Base-by-base conservation (phyloP, 1,140 invertebrate genomes). In the Pissodes strobi region DNA sequence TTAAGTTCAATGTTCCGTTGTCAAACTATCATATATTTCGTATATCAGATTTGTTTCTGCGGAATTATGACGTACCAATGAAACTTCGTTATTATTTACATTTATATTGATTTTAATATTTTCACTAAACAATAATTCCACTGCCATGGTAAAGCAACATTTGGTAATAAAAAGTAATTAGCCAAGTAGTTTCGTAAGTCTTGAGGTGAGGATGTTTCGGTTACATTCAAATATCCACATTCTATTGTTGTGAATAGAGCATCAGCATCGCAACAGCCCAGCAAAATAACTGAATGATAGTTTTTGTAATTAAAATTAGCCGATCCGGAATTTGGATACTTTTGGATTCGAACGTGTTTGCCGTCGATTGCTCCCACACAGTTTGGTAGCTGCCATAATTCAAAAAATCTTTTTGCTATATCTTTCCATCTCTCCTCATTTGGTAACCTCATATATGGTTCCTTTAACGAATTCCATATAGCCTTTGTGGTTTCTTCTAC, bases 401-500 rank as follows among this genome's bases (percentile, higher is more conserved):
- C 15, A 45, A 2, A 18, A 45, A 45, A 45, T 3, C 41, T 10
- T 45, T 45, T 17, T 18, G 41, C 15, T 6, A 45, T 45, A 13
- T 8, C 2, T 3, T 45, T 45, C 19, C 41, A 45, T 18, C 17
- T 2, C 3, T 45, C 30, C n/a, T 34, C 30, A 34, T 34, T 34
- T 34, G 30, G 30, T 34, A 34, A n/a, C 6, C 30, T 34, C 30
- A 34, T 34, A 34, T 34, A 34, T 8, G n/a, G 6, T 34, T 12
- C 15, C 15, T 55, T 48, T 21, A 66, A 60, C 37, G 22, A 17
- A 6, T 15, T 37, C 64, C 64, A 66, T 45, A 66, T 41, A 41
- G 1, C 46, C 37, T 55, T 41, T 13, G 15, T 43, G n/a, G 30
- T 34, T 34, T 34, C 30, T 34, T 34, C 30, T 34, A 34, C n/a